Percentiles rank a stretch among this genome's conserved stretches.
These are phyloP conservation scores for Clitarchus hookeri DNA, from an alignment of 2,888 invertebrate genomes.

Conservation along the genomic window DNA sequence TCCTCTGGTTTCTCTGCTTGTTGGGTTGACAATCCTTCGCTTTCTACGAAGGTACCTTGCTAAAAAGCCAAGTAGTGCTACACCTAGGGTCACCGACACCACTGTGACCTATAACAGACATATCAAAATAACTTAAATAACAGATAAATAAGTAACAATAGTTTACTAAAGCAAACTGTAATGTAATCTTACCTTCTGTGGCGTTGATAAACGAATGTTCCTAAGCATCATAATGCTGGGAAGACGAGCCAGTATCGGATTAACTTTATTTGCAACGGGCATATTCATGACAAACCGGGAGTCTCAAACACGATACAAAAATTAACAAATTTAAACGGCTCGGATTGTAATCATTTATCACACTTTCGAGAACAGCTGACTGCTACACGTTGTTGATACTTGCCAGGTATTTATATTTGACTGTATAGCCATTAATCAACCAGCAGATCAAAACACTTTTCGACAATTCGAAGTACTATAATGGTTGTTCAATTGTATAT, in stretches of 20 bases:
- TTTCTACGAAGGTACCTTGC: slow-evolving; percentile 78
- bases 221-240: slow-evolving; percentile 56
- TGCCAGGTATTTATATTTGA: neutral
- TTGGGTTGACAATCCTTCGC: slow-evolving; percentile 60
- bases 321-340: neutral
- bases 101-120: slow-evolving; percentile 65
- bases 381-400: neutral
- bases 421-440: neutral
- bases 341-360: neutral
- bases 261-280: slow-evolving; percentile 60
- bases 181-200: slow-evolving; percentile 66
- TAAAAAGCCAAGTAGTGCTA: slow-evolving; percentile 79
- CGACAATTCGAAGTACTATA: neutral
- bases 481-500: neutral
- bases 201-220: slow-evolving; percentile 64
- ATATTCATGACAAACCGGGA: slow-evolving; percentile 45
- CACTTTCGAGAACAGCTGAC: neutral
- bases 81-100: slow-evolving; percentile 76
- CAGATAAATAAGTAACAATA: neutral
- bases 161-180: neutral
- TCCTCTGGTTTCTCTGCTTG: neutral
- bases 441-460: neutral
- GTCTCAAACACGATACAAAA: neutral
- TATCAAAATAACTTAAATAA: neutral
- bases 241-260: slow-evolving; percentile 61